Percentiles rank a stretch among this genome's conserved stretches.
phyloP scores from a whole-genome alignment of 2,797 vertebrate species.

The Trichosurus vulpecula region DNA sequence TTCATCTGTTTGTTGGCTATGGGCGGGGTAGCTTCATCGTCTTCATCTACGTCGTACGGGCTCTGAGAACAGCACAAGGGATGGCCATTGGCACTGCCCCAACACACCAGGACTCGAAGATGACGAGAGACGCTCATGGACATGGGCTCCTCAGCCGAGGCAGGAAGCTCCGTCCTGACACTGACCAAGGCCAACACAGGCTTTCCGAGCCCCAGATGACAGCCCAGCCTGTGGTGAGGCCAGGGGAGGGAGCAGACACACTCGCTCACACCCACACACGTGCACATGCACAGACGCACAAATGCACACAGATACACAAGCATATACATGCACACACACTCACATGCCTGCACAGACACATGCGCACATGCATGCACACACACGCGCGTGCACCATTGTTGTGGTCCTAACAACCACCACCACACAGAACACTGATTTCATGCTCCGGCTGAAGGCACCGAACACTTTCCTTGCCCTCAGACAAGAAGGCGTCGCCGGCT shows the following conservation, averaged over 20 bases:
- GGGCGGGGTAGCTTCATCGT: conserved; percentile 82
- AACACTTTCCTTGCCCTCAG: neutral
- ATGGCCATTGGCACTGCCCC: rapidly evolving
- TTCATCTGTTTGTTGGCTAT: conserved; percentile 92
- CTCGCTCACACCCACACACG: too few species aligned
- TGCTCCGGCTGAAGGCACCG: too few species aligned
- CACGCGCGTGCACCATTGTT: too few species aligned
- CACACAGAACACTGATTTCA: neutral
- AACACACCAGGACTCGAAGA: neutral
- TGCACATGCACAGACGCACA: too few species aligned
- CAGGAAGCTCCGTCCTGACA: too few species aligned
- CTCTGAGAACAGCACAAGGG: conserved; percentile 72
- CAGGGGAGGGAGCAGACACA: rapidly evolving
- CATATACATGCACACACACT: too few species aligned
- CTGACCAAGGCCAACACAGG: rapidly evolving
- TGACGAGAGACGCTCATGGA: neutral
- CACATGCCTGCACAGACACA: too few species aligned
- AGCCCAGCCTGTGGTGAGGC: too few species aligned
- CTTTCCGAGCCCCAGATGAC: too few species aligned
- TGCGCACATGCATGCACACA: rapidly evolving
- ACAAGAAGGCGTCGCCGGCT: too few species aligned
- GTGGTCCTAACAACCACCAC: neutral
- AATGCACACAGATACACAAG: rapidly evolving
- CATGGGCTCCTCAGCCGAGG: neutral
- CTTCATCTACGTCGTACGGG: conserved; percentile 85